Percentiles rank a stretch among this genome's conserved stretches.
phyloP scores from a whole-genome alignment of 2,113 vertebrate genomes.

The Miniopterus natalensis region DNA sequence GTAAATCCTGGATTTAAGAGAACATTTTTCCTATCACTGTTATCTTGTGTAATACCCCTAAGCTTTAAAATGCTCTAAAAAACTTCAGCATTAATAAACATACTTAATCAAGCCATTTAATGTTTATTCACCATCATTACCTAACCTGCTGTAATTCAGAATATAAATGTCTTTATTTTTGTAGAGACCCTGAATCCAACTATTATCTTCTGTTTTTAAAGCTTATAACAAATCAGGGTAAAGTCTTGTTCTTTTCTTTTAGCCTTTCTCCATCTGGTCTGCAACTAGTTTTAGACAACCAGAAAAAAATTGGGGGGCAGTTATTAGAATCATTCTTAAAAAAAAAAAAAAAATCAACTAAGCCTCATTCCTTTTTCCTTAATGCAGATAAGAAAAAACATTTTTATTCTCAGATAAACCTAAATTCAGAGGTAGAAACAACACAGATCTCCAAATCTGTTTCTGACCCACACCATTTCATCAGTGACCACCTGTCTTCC shows the following conservation, averaged over 20 bases:
- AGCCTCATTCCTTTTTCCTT: neutral
- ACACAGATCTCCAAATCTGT: neutral
- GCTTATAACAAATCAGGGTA: slow-evolving; percentile 4
- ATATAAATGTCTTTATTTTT: slow-evolving; percentile 14
- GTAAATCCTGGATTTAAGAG: slow-evolving; percentile 20
- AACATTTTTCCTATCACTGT: neutral
- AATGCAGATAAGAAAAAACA: neutral
- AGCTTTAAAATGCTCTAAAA: slow-evolving; percentile 32
- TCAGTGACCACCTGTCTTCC: neutral
- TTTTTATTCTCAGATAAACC: neutral
- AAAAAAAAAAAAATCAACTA: neutral
- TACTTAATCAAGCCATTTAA: neutral
- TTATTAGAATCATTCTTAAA: neutral
- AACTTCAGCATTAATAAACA: neutral
- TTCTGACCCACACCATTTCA: neutral
- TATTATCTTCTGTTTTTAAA: slow-evolving; percentile 12
- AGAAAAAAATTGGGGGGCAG: neutral
- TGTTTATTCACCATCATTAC: neutral
- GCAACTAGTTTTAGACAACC: neutral
- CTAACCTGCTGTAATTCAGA: slow-evolving; percentile 31
- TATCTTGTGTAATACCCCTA: neutral
- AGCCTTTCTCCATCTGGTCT: neutral
- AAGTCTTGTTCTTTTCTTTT: neutral
- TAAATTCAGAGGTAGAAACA: neutral
- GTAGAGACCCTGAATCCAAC: neutral